These are phyloP conservation scores for Phaenicophaeus curvirostris DNA, from an alignment of 2,797 vertebrate genomes.

Conservation along the genomic window DNA sequence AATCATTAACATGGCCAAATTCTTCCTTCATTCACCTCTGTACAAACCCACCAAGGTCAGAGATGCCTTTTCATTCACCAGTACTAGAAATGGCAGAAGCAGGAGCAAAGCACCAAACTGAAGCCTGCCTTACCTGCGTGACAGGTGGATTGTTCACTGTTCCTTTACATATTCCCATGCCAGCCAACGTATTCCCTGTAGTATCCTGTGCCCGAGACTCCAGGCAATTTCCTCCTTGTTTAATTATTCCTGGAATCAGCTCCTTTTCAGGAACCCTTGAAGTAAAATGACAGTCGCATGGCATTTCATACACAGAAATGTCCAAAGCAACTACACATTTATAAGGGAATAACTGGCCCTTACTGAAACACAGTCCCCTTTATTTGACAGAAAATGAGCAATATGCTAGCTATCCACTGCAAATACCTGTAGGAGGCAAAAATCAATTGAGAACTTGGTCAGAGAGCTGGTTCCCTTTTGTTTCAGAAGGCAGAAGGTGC, in stretches of 20 bases:
- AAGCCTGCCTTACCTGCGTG: constrained; percentile 84
- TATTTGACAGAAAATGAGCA: neutral
- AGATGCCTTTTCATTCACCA: neutral
- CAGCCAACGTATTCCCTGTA: constrained; percentile 76
- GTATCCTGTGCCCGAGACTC: constrained; percentile 86
- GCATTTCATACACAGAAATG: neutral
- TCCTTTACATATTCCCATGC: constrained; percentile 86
- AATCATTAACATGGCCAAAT: neutral
- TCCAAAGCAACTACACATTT: neutral
- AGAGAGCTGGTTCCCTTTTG: neutral
- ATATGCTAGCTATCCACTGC: neutral
- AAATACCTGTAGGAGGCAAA: neutral
- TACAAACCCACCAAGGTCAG: neutral
- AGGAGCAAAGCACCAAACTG: neutral
- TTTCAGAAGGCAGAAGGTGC: neutral
- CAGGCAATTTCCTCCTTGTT: constrained; percentile 88
- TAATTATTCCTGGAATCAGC: constrained; percentile 87
- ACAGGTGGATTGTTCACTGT: constrained; percentile 81
- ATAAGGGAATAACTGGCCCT: neutral
- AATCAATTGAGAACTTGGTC: neutral
- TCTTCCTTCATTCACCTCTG: neutral
- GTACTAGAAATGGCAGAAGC: neutral
- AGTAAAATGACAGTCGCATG: constrained; percentile 1
- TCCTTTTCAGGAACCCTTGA: constrained; percentile 93
- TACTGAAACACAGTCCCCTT: neutral